Base-by-base conservation (phyloP, 1,140 invertebrate genomes). In the Pinna nobilis region DNA sequence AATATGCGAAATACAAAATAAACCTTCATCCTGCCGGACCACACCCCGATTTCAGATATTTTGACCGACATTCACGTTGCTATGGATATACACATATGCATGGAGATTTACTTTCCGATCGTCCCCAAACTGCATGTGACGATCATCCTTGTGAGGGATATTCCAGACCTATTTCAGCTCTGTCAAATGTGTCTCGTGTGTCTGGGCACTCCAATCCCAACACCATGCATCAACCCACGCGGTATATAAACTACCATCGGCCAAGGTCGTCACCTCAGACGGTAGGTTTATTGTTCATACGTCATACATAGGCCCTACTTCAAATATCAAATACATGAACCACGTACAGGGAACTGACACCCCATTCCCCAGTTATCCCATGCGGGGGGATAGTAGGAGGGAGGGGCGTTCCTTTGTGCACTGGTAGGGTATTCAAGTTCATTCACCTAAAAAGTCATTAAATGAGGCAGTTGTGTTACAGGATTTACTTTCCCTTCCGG, bases 171-270 rank as follows among this genome's bases (percentile, higher is more conserved):
- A 30, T 76, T n/a, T 61, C 76, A 49, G 44, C 75, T n/a, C 35
- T 55, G 39, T 71, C 69, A 7, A 71, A 55, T 15, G 33, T 49
- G 18, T 71, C 69, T 23, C 59, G 50, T n/a, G 47, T 59, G 28
- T 76, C 76, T 23, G 53, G 61, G 9, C 59, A 53, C 11, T 60
- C 33, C 9, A 67, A 76, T 28, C 61, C 64, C 25, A 70, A 78
- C 32, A 71, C 76, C 4, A 71, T 67, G 60, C 68, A 70, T 23
- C 79, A 81, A 63, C 79, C 79, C 2, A 70, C 74, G 33, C 74
- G 79, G 20, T 81, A 81, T 44, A 76, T 78, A 20, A 77, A 81
- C 25, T 81, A 78, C 47, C 79, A 81, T 44, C 51, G 79, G 30
- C 79, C 79, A 30, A 55, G 60, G 25, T 77, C 79, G 2, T 76